Percentiles rank a stretch among this genome's conserved stretches.
Conservation (phyloP, 1,140 invertebrate species). For the Pantala flavescens region DNA sequence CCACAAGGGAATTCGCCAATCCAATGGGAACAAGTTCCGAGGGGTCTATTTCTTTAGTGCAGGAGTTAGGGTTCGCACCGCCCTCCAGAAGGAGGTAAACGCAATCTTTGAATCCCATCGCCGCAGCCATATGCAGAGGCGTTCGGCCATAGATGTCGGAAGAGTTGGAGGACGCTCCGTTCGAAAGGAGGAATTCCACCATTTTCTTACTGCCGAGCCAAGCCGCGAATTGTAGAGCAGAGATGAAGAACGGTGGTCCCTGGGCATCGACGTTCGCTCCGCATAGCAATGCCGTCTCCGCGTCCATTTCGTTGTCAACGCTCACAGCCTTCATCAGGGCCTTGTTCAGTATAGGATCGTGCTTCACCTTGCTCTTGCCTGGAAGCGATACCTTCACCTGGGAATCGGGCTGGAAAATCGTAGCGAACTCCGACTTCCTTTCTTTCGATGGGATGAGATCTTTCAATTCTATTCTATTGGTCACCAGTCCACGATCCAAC, state of each 20-base stretch:
- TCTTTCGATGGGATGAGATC: too few species aligned
- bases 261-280: neutral
- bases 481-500: too few species aligned
- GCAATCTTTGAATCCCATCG: neutral
- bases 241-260: neutral
- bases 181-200: neutral
- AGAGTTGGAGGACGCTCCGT: neutral
- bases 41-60: neutral
- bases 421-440: too few species aligned
- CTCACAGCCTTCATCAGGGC: neutral
- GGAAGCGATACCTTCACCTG: too few species aligned
- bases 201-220: neutral
- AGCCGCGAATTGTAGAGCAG: neutral
- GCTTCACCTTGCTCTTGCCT: neutral
- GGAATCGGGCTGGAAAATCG: too few species aligned
- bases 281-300: neutral
- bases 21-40: neutral
- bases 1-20: neutral
- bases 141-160: neutral
- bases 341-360: neutral
- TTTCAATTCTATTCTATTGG: too few species aligned
- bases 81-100: neutral
- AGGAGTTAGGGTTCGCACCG: neutral
- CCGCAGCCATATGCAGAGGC: neutral
- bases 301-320: neutral